Evolutionary conservation across 2,888 invertebrate species (phyloP).

Genomic region (Chouioia cunea): DNA sequence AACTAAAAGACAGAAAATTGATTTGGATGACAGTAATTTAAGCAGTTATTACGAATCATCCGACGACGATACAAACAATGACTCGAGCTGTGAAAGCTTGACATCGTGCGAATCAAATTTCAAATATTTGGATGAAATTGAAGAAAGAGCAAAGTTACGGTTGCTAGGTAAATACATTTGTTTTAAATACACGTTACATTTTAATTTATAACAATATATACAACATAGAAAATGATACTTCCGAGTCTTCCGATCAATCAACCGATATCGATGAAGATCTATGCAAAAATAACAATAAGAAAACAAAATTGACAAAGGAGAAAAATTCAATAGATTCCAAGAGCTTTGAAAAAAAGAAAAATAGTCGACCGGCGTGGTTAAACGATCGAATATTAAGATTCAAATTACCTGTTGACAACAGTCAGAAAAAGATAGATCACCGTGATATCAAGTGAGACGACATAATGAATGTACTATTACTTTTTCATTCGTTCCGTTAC

Average conservation of each 20-base stretch:
- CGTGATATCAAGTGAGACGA: too few relatives aligned
- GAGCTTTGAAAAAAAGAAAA: neutral
- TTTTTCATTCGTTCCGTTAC: too few relatives aligned
- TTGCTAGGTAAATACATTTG: constrained; percentile 19
- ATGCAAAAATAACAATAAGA: neutral
- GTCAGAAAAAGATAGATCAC: neutral
- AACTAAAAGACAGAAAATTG: constrained; percentile 9
- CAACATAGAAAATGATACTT: constrained; percentile 16
- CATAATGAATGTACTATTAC: too few relatives aligned
- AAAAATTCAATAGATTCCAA: constrained; percentile 1
- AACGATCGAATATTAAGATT: constrained; percentile 21
- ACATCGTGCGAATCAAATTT: neutral
- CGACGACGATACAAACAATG: neutral
- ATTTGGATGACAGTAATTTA: constrained; percentile 10
- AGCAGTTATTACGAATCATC: constrained; percentile 21
- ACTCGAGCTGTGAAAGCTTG: neutral
- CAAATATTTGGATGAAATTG: constrained; percentile 3
- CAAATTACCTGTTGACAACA: neutral
- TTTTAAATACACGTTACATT: neutral
- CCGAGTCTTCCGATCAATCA: neutral
- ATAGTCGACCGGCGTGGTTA: constrained; percentile 4
- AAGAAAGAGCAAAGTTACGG: constrained; percentile 15
- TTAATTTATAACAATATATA: neutral
- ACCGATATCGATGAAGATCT: constrained; percentile 12
- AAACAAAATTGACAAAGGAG: neutral